Evolutionary conservation across 2,113 vertebrate genomes (phyloP).

Genomic region (Rana temporaria): DNA sequence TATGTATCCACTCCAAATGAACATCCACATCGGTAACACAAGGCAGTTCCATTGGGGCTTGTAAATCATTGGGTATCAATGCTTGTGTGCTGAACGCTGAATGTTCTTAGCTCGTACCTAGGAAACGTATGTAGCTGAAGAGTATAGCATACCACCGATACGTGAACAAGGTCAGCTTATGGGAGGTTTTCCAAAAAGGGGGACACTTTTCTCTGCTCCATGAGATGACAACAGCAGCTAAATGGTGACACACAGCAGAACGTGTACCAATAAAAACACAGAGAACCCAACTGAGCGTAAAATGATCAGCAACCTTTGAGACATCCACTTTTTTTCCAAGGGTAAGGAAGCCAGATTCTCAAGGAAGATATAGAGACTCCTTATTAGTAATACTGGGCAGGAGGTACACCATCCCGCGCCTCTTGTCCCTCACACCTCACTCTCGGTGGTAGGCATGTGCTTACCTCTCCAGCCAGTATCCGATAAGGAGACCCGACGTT

Average conservation of each 20-base stretch:
- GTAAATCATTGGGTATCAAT: neutral
- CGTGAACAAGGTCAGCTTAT: neutral
- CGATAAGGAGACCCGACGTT: slow-evolving; percentile 85
- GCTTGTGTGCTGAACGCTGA: neutral
- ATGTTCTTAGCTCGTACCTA: neutral
- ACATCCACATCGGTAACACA: slow-evolving; percentile 14
- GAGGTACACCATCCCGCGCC: neutral
- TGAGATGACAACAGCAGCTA: slow-evolving; percentile 19
- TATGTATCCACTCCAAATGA: too few species aligned
- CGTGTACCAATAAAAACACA: neutral
- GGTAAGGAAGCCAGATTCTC: neutral
- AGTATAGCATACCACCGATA: neutral
- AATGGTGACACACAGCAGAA: neutral
- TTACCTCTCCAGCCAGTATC: slow-evolving; percentile 93
- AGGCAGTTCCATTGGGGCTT: neutral
- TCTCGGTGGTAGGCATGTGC: slow-evolving; percentile 92
- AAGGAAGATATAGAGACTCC: slow-evolving; percentile 23
- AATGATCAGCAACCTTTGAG: neutral
- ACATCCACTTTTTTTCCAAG: slow-evolving; percentile 37
- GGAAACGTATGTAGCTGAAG: neutral
- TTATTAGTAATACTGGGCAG: slow-evolving; percentile 34
- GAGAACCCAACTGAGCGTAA: neutral
- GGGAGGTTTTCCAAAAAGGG: neutral
- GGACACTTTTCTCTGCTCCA: neutral
- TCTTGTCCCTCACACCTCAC: slow-evolving; percentile 82